Base-by-base conservation (phyloP, 2,113 vertebrate genomes). In the Camelus bactrianus region DNA sequence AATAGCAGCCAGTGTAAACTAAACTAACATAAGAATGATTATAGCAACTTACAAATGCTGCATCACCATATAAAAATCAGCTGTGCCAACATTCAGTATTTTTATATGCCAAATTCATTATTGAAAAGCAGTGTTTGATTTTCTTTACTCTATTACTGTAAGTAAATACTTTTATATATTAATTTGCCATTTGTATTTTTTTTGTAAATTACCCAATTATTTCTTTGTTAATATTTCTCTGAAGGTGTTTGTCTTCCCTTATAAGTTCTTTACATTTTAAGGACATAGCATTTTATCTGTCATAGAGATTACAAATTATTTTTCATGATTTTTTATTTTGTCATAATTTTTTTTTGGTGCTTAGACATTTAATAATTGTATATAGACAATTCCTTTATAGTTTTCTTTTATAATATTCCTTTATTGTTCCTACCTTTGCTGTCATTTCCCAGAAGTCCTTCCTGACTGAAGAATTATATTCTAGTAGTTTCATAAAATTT, bases 191-290 rank as follows among this genome's bases (percentile, higher is more conserved):
- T 88, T 96, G 8, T 65, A 48, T 86, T 83, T 95, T 88, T 94
- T 69, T 84, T 69, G 14, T 52, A 70, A 82, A 64, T 76, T 87
- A 42, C 24, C 35, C 35, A 72, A 35, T 95, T 76, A n/a, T 82
- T 79, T 76, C 13, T 69, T 79, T 87, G 20, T 69, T 92, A 87
- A 73, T 50, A 2, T 75, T 83, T 90, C 56, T 90, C 64, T 94
- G 89, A 90, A 82, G 13, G 56, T 69, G 9, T 91, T 95, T 93
- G 13, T 64, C n/a, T 88, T 93, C 89, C 48, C 2, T 65, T 70
- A 73, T 70, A 38, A 11, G 50, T 73, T 87, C 58, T 84, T 95
- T 65, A 12, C 46, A 87, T 75, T 96, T 86, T 87, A 93, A 94
- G 46, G 35, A 75, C 14, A 58, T 96, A 26, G 10, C 19, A 76